Conservation (phyloP, 2,888 invertebrate species). For the Toxonevra muliebris region DNA sequence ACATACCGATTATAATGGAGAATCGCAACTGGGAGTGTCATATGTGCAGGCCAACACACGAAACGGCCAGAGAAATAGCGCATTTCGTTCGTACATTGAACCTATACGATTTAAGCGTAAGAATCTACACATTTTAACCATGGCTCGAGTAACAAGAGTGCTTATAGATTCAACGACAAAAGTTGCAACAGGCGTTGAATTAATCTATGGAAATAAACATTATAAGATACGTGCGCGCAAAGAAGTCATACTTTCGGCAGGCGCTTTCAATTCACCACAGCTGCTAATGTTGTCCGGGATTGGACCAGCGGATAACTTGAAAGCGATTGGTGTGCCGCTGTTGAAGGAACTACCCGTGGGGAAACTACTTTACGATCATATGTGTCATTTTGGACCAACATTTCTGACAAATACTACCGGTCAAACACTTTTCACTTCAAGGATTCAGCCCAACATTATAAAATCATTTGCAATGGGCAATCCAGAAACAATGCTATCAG, state of each 20-base stretch:
- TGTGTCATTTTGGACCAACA: conserved; percentile 64
- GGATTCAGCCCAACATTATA: conserved; percentile 39
- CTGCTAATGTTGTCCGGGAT: conserved; percentile 87
- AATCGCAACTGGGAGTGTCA: conserved; percentile 72
- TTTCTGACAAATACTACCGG: conserved; percentile 61
- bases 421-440: conserved; percentile 40
- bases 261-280: conserved; percentile 89
- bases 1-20: conserved; percentile 76
- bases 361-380: conserved; percentile 70
- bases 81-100: conserved; percentile 73
- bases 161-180: conserved; percentile 72
- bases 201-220: conserved; percentile 67
- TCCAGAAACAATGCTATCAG: conserved; percentile 66
- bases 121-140: conserved; percentile 76
- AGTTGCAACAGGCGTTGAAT: conserved; percentile 75
- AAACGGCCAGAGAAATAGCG: conserved; percentile 72
- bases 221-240: conserved; percentile 71
- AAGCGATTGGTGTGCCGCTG: conserved; percentile 69
- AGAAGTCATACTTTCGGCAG: conserved; percentile 87
- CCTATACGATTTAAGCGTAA: conserved; percentile 65
- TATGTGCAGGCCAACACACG: conserved; percentile 72
- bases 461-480: conserved; percentile 48
- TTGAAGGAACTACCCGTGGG: conserved; percentile 76
- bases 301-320: conserved; percentile 69
- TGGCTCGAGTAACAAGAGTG: conserved; percentile 73